A percentile compares a stretch with the other conserved stretches of the same genome.
These are phyloP conservation scores for Poeciliopsis prolifica DNA, from an alignment of 2,113 vertebrate genomes.

Conservation along the genomic window DNA sequence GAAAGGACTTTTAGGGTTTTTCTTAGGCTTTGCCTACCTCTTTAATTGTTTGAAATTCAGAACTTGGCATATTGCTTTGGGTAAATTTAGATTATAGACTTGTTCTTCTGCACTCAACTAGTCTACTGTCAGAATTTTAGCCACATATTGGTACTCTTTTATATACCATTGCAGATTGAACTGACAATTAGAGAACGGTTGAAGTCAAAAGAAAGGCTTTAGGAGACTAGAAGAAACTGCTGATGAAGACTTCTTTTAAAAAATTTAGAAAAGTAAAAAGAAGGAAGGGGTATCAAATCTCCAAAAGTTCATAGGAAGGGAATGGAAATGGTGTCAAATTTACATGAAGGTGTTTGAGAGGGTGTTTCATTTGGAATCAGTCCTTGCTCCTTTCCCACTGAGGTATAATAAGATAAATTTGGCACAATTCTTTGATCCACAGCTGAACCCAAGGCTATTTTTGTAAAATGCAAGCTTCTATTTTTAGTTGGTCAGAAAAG, in stretches of 20 bases:
- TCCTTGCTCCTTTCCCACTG: constrained; percentile 2
- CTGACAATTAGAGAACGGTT: background rate
- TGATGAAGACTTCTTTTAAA: background rate
- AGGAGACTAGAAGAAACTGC: background rate
- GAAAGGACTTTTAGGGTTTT: background rate
- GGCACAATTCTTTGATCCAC: constrained; percentile 1
- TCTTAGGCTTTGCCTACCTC: background rate
- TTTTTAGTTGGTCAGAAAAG: constrained; percentile 28
- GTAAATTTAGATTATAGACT: no score
- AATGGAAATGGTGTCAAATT: background rate
- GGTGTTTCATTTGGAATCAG: background rate
- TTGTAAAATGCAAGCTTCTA: constrained; percentile 3
- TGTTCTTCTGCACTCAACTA: background rate
- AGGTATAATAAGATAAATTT: background rate
- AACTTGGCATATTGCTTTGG: background rate
- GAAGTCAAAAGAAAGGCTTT: background rate
- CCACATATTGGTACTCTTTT: no score
- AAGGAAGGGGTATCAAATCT: background rate
- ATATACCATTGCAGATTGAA: no score
- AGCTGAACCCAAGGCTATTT: constrained; percentile 7
- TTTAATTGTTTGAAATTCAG: background rate
- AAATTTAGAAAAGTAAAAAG: background rate
- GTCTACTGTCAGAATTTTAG: background rate
- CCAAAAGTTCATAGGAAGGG: background rate
- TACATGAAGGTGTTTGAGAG: background rate